Evolutionary conservation across 2,797 vertebrate genomes (phyloP).

Genomic region (Uromys caudimaculatus): DNA sequence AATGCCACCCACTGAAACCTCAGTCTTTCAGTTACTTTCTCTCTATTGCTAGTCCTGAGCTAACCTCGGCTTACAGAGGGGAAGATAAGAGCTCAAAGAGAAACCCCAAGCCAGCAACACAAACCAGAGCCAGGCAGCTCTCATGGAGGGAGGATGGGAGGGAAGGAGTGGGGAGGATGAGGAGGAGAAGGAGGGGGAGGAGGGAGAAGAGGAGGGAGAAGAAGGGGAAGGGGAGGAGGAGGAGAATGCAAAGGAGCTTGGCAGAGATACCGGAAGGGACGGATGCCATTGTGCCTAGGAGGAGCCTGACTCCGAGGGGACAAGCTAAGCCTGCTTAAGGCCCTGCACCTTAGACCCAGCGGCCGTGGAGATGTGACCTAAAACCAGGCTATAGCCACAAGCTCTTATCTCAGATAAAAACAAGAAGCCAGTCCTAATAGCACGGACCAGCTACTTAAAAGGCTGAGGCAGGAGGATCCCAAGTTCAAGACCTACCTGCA

Average conservation of each 20-base stretch:
- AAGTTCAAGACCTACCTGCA: not conserved
- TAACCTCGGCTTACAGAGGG: not conserved
- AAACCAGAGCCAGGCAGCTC: not conserved
- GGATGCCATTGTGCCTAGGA: not conserved
- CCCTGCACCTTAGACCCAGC: not conserved
- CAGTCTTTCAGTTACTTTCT: not conserved
- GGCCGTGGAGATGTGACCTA: not conserved
- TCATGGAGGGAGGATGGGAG: too few relatives aligned
- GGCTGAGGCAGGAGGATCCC: not conserved
- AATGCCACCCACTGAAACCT: fast-evolving
- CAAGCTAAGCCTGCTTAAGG: not conserved
- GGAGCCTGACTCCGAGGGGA: not conserved
- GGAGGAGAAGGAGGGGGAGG: not conserved
- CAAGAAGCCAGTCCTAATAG: fast-evolving
- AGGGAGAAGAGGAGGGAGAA: too few relatives aligned
- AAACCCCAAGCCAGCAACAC: not conserved
- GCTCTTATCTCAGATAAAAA: not conserved
- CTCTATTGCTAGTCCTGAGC: not conserved
- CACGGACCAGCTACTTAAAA: not conserved
- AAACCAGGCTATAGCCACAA: not conserved
- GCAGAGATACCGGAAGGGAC: not conserved
- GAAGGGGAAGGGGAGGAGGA: too few relatives aligned
- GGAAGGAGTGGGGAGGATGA: fast-evolving
- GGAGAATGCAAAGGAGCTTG: not conserved
- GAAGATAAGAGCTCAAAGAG: fast-evolving